Conservation (phyloP, 2,113 vertebrate species). For the Abramis brama region DNA sequence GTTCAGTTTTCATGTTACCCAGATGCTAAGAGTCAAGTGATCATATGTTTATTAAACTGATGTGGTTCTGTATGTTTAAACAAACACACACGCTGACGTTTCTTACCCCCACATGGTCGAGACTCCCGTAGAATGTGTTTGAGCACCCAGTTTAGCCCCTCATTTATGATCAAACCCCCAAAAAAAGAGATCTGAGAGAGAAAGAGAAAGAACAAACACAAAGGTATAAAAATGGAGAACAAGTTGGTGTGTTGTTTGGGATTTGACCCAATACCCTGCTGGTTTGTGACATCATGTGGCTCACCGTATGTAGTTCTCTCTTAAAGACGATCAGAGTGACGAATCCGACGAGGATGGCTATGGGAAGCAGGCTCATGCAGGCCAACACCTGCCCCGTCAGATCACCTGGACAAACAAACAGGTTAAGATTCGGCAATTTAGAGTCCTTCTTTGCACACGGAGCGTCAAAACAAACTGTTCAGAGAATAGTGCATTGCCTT, state of each 20-base stretch:
- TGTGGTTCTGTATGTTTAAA: neutral
- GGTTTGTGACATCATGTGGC: constrained; percentile 58
- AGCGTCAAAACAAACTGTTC: neutral
- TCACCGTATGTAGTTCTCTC: constrained; percentile 97
- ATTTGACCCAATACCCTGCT: neutral
- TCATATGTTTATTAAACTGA: neutral
- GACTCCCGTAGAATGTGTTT: constrained; percentile 94
- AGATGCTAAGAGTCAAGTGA: too few relatives aligned
- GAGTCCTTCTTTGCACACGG: neutral
- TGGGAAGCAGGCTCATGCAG: constrained; percentile 90
- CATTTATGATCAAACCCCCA: constrained; percentile 88
- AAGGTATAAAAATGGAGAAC: neutral
- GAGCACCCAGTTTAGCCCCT: constrained; percentile 95
- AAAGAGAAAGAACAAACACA: neutral
- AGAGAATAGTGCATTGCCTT: neutral
- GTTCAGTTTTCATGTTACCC: too few relatives aligned
- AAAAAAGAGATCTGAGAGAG: constrained; percentile 92
- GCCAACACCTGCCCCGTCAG: constrained; percentile 91
- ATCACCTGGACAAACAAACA: constrained; percentile 79
- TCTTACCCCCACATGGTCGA: constrained; percentile 90
- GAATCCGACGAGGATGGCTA: constrained; percentile 92
- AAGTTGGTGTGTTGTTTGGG: neutral
- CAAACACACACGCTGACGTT: neutral
- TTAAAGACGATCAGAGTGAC: constrained; percentile 98
- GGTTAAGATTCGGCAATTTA: neutral